These are phyloP conservation scores for Drosophila bifasciata DNA, from an alignment of 1,140 invertebrate genomes.

Conservation along the genomic window DNA sequence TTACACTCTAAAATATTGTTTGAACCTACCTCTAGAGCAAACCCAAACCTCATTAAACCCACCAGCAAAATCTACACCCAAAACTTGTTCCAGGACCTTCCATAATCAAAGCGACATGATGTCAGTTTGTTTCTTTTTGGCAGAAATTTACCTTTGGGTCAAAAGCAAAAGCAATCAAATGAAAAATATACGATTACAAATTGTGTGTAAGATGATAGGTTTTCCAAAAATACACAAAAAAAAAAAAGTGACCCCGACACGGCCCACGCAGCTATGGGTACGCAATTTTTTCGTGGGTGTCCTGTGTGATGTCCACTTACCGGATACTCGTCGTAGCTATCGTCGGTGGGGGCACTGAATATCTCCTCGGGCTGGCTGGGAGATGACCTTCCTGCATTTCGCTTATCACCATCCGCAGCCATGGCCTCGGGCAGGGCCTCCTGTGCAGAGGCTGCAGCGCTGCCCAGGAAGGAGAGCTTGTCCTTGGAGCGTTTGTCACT, in stretches of 20 bases:
- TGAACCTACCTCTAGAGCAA: not conserved
- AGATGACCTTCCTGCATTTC: conserved; percentile 27
- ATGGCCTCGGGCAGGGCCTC: conserved; percentile 21
- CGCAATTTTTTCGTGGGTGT: conserved; percentile 14
- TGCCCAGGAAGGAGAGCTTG: conserved; percentile 13
- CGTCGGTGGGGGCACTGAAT: conserved; percentile 67
- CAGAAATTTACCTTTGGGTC: conserved; percentile 36
- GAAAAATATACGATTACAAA: conserved; percentile 75
- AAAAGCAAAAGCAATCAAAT: conserved; percentile 76
- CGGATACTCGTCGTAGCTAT: conserved; percentile 80
- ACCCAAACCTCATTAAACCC: conserved; percentile 19
- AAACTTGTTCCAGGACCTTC: conserved; percentile 1
- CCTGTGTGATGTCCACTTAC: conserved; percentile 46
- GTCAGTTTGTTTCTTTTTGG: conserved; percentile 32
- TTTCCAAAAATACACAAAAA: conserved; percentile 26
- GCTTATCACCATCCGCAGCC: conserved; percentile 33
- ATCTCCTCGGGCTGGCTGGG: conserved; percentile 78
- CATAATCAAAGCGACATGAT: conserved; percentile 48
- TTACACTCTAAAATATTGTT: not conserved
- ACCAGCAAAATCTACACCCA: conserved; percentile 1
- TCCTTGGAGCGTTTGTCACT: conserved; percentile 36
- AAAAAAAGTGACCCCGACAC: conserved; percentile 7
- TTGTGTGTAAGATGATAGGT: conserved; percentile 69
- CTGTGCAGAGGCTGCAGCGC: conserved; percentile 29
- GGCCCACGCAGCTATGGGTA: conserved; percentile 30